Conservation (phyloP, 1,140 invertebrate species). For the Calycopis cecrops region DNA sequence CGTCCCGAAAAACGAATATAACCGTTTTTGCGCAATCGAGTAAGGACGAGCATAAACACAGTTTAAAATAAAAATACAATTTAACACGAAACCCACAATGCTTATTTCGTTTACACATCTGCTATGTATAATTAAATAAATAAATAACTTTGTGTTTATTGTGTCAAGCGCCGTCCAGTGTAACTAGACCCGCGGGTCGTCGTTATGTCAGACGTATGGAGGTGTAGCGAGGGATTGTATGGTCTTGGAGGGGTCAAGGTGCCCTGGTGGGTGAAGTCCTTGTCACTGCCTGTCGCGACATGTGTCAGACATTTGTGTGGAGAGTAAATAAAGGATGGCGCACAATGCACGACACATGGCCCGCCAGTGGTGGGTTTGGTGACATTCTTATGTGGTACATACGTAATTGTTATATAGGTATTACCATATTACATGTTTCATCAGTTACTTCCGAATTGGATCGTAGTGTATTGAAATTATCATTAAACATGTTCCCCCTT, state of each 20-base stretch:
- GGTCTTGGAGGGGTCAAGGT: constrained; percentile 23
- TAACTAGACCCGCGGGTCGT: constrained; percentile 20
- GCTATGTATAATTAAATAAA: constrained; percentile 62
- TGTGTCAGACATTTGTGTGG: constrained; percentile 64
- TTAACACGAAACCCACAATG: neutral
- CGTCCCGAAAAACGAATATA: too few relatives aligned
- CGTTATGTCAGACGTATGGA: constrained; percentile 6
- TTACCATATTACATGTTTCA: too few relatives aligned
- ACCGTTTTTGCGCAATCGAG: too few relatives aligned
- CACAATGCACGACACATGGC: constrained; percentile 48
- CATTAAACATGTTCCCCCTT: too few relatives aligned
- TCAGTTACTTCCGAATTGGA: too few relatives aligned
- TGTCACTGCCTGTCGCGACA: constrained; percentile 61
- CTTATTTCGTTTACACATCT: constrained; percentile 42
- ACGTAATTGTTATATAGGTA: too few relatives aligned
- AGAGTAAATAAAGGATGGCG: constrained; percentile 58
- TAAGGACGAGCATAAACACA: neutral
- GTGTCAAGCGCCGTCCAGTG: constrained; percentile 48
- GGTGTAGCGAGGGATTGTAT: neutral
- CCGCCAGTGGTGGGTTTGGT: constrained; percentile 24
- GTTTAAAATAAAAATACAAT: constrained; percentile 3
- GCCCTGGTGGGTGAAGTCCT: constrained; percentile 44
- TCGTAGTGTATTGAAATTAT: too few relatives aligned
- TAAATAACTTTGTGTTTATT: constrained; percentile 63
- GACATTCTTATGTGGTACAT: constrained; percentile 25